Percentiles rank a stretch among this genome's conserved stretches.
Evolutionary conservation across 1,140 invertebrate species (phyloP).

Genomic region (Telenomus remus): DNA sequence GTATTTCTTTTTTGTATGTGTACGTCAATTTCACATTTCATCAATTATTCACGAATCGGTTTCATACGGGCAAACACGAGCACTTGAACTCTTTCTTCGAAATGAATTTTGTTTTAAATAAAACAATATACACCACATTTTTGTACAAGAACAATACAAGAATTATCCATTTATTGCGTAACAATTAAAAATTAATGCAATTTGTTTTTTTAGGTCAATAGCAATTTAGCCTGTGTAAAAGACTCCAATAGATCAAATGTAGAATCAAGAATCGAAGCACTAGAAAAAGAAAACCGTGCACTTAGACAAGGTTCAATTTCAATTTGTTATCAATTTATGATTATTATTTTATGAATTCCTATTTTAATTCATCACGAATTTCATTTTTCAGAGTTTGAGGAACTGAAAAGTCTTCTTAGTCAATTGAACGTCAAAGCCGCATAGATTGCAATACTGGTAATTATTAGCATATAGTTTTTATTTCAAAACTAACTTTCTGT

Average conservation of each 20-base stretch:
- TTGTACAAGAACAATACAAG: too few species aligned
- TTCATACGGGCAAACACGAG: too few species aligned
- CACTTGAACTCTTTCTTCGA: too few species aligned
- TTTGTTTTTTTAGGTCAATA: conserved; percentile 68
- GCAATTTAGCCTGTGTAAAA: conserved; percentile 59
- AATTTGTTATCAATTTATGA: conserved; percentile 7
- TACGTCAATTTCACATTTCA: too few species aligned
- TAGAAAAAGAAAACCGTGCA: conserved; percentile 73
- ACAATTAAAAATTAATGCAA: too few species aligned
- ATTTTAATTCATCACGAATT: conserved; percentile 9
- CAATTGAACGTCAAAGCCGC: conserved; percentile 45
- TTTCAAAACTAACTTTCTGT: too few species aligned
- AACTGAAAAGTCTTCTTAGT: conserved; percentile 56
- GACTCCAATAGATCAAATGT: conserved; percentile 23
- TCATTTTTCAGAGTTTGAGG: conserved; percentile 56
- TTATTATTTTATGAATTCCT: conserved; percentile 3
- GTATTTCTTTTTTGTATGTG: not conserved
- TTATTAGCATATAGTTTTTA: too few species aligned
- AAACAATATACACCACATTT: too few species aligned
- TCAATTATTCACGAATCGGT: too few species aligned
- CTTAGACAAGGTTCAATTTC: conserved; percentile 65
- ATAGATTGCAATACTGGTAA: not conserved
- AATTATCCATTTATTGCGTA: too few species aligned
- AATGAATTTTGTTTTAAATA: too few species aligned
- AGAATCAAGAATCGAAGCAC: conserved; percentile 57